Percentiles rank a stretch among this genome's conserved stretches.
Evolutionary conservation across 2,113 vertebrate species (phyloP).

Genomic region (Vicugna pacos): DNA sequence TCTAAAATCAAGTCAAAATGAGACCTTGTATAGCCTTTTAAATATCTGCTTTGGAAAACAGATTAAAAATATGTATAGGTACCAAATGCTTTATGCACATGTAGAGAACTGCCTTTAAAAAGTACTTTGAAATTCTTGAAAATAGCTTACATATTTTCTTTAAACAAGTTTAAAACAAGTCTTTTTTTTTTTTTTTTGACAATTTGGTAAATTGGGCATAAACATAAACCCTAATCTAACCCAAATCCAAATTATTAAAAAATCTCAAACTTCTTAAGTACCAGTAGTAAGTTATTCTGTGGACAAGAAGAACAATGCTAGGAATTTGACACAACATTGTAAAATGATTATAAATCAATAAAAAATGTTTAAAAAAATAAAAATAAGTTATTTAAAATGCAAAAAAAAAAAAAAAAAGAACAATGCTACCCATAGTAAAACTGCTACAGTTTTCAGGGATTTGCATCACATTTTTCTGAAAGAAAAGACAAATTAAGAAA

Average conservation of each 20-base stretch:
- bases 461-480: not conserved
- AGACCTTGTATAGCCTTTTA: not conserved
- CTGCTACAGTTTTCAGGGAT: not conserved
- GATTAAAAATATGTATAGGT: not conserved
- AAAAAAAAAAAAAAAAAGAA: not conserved
- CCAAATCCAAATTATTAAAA: not conserved
- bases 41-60: not conserved
- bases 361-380: no score
- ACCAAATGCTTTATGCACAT: not conserved
- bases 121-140: constrained; percentile 30
- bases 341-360: no score
- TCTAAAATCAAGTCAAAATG: constrained; percentile 36
- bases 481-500: not conserved
- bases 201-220: not conserved
- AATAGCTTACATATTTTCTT: constrained; percentile 23
- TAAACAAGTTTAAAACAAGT: not conserved
- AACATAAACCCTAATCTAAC: constrained; percentile 37
- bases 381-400: no score
- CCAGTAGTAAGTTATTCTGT: not conserved
- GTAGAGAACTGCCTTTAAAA: not conserved
- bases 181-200: not conserved
- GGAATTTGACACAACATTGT: no score
- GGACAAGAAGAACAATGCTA: not conserved
- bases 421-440: not conserved
- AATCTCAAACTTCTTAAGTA: not conserved